phyloP scores from a whole-genome alignment of 2,113 vertebrate genomes.

The Piprites chloris region DNA sequence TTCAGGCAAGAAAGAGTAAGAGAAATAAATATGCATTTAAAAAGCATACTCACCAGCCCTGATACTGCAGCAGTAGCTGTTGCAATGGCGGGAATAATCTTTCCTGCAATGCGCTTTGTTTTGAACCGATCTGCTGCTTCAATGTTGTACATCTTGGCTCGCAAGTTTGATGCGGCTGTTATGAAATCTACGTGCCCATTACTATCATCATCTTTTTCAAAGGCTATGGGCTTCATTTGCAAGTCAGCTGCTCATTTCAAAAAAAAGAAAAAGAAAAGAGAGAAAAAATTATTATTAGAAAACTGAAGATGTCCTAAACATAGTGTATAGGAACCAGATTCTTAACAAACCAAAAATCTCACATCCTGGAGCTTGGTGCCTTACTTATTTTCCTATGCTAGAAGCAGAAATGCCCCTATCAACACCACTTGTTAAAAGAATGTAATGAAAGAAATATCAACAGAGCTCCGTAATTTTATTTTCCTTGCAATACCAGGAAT shows the following conservation, averaged over 20 bases:
- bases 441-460: neutral
- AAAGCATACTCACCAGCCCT: constrained; percentile 83
- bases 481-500: neutral
- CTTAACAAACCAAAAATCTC: neutral
- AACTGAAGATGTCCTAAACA: neutral
- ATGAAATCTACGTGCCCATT: constrained; percentile 96
- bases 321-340: neutral
- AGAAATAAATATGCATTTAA: neutral
- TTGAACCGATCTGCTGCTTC: constrained; percentile 91
- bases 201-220: constrained; percentile 93
- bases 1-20: neutral
- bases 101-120: constrained; percentile 96
- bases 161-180: constrained; percentile 87
- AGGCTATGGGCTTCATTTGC: constrained; percentile 83
- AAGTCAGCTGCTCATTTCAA: constrained; percentile 75
- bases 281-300: neutral
- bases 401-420: neutral
- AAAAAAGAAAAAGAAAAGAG: neutral
- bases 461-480: neutral
- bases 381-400: neutral
- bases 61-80: constrained; percentile 97
- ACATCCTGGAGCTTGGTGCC: neutral
- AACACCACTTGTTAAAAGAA: neutral
- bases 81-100: constrained; percentile 98
- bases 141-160: constrained; percentile 93